These are phyloP conservation scores for Emesis furor DNA, from an alignment of 2,888 invertebrate genomes.

Conservation along the genomic window DNA sequence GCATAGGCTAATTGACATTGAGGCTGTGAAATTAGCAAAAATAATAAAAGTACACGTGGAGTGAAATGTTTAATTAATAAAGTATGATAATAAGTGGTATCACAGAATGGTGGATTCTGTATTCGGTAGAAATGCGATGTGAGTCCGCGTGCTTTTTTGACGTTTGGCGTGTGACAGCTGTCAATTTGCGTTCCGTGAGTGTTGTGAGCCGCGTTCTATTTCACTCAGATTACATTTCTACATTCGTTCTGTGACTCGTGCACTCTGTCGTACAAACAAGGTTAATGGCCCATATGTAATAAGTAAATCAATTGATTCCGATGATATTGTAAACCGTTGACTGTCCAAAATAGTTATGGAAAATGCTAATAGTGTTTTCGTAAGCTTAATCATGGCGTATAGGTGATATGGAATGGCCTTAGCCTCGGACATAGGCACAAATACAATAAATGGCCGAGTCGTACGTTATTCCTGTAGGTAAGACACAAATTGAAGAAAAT, in stretches of 20 bases:
- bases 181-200: slow-evolving; percentile 35
- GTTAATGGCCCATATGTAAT: slow-evolving; percentile 89
- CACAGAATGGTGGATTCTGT: slow-evolving; percentile 82
- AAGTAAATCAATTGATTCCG: slow-evolving; percentile 89
- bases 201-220: slow-evolving; percentile 55
- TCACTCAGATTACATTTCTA: slow-evolving; percentile 75
- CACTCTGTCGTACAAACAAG: slow-evolving; percentile 87
- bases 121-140: slow-evolving; percentile 75
- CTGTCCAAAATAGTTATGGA: slow-evolving; percentile 82
- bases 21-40: slow-evolving; percentile 92
- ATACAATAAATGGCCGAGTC: slow-evolving; percentile 83
- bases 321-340: slow-evolving; percentile 82
- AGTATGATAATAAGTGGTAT: slow-evolving; percentile 84
- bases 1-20: slow-evolving; percentile 92
- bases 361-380: slow-evolving; percentile 83
- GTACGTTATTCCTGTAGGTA: slow-evolving; percentile 86
- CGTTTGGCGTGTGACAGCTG: slow-evolving; percentile 54
- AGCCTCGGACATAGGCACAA: slow-evolving; percentile 86
- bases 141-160: slow-evolving; percentile 69
- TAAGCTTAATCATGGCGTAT: slow-evolving; percentile 77
- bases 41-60: slow-evolving; percentile 87
- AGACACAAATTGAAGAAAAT: slow-evolving; percentile 87
- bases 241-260: slow-evolving; percentile 83
- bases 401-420: slow-evolving; percentile 83
- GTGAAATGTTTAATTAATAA: slow-evolving; percentile 85